Evolutionary conservation across 2,113 vertebrate species (phyloP), one percentile per base, ranked within the genome.

Genomic region (Xenotilapia flavipinnis): DNA sequence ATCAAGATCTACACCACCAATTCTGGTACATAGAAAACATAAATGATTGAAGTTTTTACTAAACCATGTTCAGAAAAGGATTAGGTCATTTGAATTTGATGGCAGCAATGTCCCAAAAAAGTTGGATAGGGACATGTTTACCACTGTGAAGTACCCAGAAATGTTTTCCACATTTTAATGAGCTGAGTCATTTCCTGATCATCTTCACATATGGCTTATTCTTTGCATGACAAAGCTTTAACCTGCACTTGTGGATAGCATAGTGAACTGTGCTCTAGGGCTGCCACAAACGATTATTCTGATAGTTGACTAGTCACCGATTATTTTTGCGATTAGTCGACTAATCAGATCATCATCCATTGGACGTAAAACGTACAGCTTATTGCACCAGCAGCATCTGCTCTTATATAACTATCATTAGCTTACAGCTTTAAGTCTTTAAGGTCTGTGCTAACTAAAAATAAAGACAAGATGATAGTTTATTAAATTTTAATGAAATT

Each of bases 31-130:
- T 2, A 23, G 38, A 70, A 33, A 40, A 68, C 7, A 68, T 19
- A 62, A 62, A 62, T 0, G 9, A 62, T 0, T 36, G 3, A 62
- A 19, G 31, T 7, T 62, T 36, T 36, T 62, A 36, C 31, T 36
- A 7, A 62, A 36, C 58, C 0, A 0, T 65, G 36, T 65, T 3
- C n/a, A 42, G n/a, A 70, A 70, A 1, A 42, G 36, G n/a, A 70
- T 42, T 23, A 6, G n/a, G n/a, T 42, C 0, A 65, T 70, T 23
- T 70, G 11, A 68, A 68, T 21, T 40, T 23, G n/a, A 14, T 23
- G 36, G 65, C 21, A 73, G 38, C 3, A 73, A 15, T 26, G 21
- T 73, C 7, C 21, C 21, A 26, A 73, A 45, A 23, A 0, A 45
- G 21, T 6, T 15, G 38, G 65, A 15, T 15, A 42, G 38, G 38